Evolutionary conservation across 2,797 vertebrate genomes (phyloP), one percentile per base, ranked within the genome.

Genomic region (Cynodonichthys magdalenae): DNA sequence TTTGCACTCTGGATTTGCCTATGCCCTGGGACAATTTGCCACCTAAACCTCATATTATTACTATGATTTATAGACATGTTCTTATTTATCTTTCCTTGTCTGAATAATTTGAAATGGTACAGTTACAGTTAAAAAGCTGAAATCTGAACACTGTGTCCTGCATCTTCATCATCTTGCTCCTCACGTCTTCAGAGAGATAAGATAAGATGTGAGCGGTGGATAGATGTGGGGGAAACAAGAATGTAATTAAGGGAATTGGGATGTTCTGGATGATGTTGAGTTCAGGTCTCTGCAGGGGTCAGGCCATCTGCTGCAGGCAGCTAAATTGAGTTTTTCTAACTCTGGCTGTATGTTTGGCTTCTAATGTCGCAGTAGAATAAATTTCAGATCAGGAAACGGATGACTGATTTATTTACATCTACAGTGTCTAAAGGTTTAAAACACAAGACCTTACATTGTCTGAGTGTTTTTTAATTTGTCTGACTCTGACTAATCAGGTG

Each of bases 241-340:
- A 62, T 52, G 53, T 18, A 73, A 42, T 62, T 58, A 49, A 58
- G 53, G 42, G 59, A 63, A 53, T 17, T 58, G 49, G 65, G 59
- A 56, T 50, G 55, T 39, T 11, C 56, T 49, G 48, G 28, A 11
- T 48, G 48, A 53, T 34, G 53, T 31, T 41, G 58, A 52, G 41
- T 56, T 66, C 63, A 47, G 52, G 41, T 39, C 41, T 49, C 31
- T 31, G 34, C 24, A 34, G 27, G 53, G 58, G 53, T 61, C 53
- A 27, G 59, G 53, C 59, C 64, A 73, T 73, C 70, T 73, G 70
- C 53, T 63, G 9, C 41, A 45, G 51, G 46, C 19, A 41, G 39
- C 39, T 45, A 41, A 53, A 44, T 47, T n/a, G 9, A 36, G 6
- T 15, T 48, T 58, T 65, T 44, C 59, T 46, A 45, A 29, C 51